phyloP scores from a whole-genome alignment of 2,113 vertebrate species.

The Tretioscincus oriximinensis region DNA sequence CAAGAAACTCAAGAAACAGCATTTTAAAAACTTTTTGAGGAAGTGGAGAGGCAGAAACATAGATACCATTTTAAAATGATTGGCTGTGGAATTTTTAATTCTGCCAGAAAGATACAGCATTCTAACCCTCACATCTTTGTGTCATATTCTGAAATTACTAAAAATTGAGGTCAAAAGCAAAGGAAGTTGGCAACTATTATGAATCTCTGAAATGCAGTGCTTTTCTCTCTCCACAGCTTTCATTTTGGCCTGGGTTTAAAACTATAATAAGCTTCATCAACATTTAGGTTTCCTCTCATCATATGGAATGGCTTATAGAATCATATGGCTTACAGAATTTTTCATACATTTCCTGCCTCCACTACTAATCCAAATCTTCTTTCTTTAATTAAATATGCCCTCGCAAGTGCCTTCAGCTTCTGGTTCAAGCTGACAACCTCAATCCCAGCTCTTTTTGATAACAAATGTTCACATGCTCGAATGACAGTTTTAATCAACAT shows the following conservation, averaged over 20 bases:
- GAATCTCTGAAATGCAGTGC: constrained; percentile 14
- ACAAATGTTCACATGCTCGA: constrained; percentile 54
- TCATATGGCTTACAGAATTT: constrained; percentile 48
- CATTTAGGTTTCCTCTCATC: constrained; percentile 56
- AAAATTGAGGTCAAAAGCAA: constrained; percentile 38
- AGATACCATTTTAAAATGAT: neutral
- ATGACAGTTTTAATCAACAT: constrained; percentile 65
- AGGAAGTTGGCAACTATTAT: constrained; percentile 4
- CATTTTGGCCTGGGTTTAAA: constrained; percentile 22
- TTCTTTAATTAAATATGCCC: constrained; percentile 59
- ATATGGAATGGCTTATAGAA: constrained; percentile 32
- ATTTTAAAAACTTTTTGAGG: neutral
- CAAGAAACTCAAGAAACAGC: neutral
- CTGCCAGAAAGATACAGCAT: neutral
- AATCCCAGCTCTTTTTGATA: constrained; percentile 55
- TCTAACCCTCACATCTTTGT: neutral
- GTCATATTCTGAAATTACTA: constrained; percentile 35
- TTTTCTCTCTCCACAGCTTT: constrained; percentile 21
- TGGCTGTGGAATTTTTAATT: neutral
- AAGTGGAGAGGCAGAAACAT: neutral
- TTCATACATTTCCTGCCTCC: constrained; percentile 47
- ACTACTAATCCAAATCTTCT: constrained; percentile 58
- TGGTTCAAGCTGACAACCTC: constrained; percentile 42
- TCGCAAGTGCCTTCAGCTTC: constrained; percentile 35
- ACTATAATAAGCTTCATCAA: constrained; percentile 13